phyloP scores from a whole-genome alignment of 1,140 invertebrate species.

The Homalodisca vitripennis region DNA sequence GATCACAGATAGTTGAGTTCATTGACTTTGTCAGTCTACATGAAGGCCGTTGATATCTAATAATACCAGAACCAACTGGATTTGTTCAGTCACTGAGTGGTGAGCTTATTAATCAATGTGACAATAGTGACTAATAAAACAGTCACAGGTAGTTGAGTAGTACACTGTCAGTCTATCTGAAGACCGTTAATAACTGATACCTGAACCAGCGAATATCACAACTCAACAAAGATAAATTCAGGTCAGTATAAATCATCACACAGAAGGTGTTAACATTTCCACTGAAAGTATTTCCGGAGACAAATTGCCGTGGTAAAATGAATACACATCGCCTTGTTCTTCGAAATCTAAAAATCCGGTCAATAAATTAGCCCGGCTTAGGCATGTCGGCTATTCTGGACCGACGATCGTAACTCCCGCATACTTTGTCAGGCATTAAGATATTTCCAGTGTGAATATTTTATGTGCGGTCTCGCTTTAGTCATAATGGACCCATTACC shows the following conservation, averaged over 20 bases:
- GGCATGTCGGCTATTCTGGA: conserved; percentile 9
- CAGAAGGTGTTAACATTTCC: conserved; percentile 19
- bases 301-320: conserved; percentile 19
- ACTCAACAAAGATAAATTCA: background rate
- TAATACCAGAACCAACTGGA: no score
- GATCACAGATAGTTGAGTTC: no score
- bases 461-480: conserved; percentile 14
- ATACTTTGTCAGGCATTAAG: conserved; percentile 22
- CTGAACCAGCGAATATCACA: no score
- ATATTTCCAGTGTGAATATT: conserved; percentile 17
- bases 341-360: conserved; percentile 20
- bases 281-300: conserved; percentile 9
- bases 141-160: no score
- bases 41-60: no score
- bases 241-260: conserved; percentile 7
- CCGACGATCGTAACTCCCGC: conserved; percentile 2
- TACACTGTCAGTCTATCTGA: no score
- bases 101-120: no score
- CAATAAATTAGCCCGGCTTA: conserved; percentile 6
- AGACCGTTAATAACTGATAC: no score
- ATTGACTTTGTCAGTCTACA: no score
- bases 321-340: conserved; percentile 14
- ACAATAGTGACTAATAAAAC: no score
- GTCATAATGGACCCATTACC: conserved; percentile 25
- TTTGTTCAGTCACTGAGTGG: no score